Base-by-base conservation (phyloP, 2,888 invertebrate species). In the Sceliomorpha sp. region DNA sequence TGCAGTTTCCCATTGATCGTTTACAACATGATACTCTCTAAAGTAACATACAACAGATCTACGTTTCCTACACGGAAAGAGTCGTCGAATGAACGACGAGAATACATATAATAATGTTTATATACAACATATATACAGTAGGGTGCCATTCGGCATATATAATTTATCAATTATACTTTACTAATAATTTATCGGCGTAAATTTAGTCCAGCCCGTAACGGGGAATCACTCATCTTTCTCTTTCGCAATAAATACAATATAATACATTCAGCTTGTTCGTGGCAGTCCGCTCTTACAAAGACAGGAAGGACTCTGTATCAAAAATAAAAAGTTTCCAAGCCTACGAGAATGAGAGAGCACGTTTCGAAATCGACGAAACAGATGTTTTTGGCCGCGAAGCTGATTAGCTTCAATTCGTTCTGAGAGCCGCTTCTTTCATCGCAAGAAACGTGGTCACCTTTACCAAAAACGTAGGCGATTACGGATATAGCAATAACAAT, bases 1-100 rank as follows among this genome's bases (percentile, higher is more conserved):
- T 87, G 87, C 86, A 87, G 84, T 86, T 84, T 85, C 87, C 87
- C 84, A 84, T 84, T 77, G 82, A 82, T 73, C 51, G 56, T 60
- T 72, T 56, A 71, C 55, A 58, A 56, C 60, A 64, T 60, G 45
- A 70, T 60, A 64, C 64, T 74, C 55, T 72, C 70, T 70, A 70
- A 64, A 64, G 70, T 64, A 70, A 70, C 64, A 56, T 64, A 70
- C 70, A 70, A 64, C 60, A 39, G 62, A 45, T 70, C 64, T 72
- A 72, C 66, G 45, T 50, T 60, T 32, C 55, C 58, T 72, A 72
- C 59, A 56, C 71, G 59, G 50, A 69, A 68, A 66, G 36, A 40
- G 40, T 70, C 63, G 12, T 68, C 56, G 56, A 64, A 37, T 48
- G 47, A 58, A 72, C 66, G 67, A 72, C 60, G 56, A 67, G 36